Evolutionary conservation across 2,113 vertebrate genomes (phyloP), one percentile per base, ranked within the genome.

Genomic region (Chloropsis hardwickii): DNA sequence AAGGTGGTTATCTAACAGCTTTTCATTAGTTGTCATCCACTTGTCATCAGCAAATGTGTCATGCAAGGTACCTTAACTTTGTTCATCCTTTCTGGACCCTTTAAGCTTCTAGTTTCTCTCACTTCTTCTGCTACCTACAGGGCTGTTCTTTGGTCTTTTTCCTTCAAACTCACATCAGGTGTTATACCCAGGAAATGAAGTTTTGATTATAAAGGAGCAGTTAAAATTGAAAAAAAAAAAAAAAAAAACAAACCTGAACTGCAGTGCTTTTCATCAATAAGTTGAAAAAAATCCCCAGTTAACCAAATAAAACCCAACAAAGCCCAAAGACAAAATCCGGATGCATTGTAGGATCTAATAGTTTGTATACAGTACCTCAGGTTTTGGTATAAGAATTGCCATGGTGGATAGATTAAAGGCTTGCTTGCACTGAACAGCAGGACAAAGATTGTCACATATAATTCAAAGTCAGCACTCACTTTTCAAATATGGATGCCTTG

Each of bases 401-500:
- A 15, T 51, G 44, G 80, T 39, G 61, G 65, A 71, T 61, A 48
- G n/a, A 45, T 21, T 81, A 79, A 91, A 92, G 23, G 7, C 23
- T 71, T 80, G 11, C 65, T 92, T 94, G 44, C 57, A 57, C 27
- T 86, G 50, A 91, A 58, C 33, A 91, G 80, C 4, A 5, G 69
- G 57, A 91, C 64, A 84, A 56, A 72, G 61, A 67, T 23, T 90
- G 50, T 58, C 72, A 89, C 70, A 64, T 37, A 33, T 33, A 69
- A 92, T 90, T 88, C 90, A 83, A 77, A 72, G 87, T 92, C 73
- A 94, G 73, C 44, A 86, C 37, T 87, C 72, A 65, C 60, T 85
- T 95, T 97, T 96, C 81, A 95, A 93, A 94, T 47, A 70, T 25
- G 57, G 48, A 8, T 91, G 50, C 67, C 71, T 89, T 91, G 77